A percentile compares a stretch with the other conserved stretches of the same genome.
These are phyloP conservation scores for Kryptolebias marmoratus DNA, from an alignment of 2,113 vertebrate genomes.

Conservation along the genomic window DNA sequence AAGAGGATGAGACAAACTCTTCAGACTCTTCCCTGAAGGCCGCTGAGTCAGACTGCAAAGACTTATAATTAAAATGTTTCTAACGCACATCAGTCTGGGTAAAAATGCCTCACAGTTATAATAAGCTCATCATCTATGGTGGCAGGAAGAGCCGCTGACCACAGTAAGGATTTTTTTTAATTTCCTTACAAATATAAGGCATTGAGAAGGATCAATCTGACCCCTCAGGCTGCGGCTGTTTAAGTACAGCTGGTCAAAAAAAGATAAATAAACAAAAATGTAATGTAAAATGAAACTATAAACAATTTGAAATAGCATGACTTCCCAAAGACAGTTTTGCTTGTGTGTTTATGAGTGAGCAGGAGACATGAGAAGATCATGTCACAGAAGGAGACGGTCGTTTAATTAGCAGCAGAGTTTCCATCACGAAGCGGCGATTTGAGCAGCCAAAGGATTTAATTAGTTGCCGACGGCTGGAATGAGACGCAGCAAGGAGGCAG, in stretches of 20 bases:
- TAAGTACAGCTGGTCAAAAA: constrained; percentile 29
- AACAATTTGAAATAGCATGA: too few species aligned
- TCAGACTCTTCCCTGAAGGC: constrained; percentile 6
- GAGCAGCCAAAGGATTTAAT: constrained; percentile 59
- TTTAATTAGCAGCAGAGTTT: constrained; percentile 67
- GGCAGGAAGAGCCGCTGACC: constrained; percentile 12
- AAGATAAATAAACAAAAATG: neutral
- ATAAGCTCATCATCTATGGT: constrained; percentile 17
- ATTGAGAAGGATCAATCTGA: constrained; percentile 24
- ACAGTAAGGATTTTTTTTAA: constrained; percentile 12
- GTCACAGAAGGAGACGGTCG: constrained; percentile 30
- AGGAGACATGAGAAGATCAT: constrained; percentile 18
- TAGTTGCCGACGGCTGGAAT: constrained; percentile 56
- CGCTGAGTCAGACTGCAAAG: neutral
- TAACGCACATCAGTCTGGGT: constrained; percentile 30
- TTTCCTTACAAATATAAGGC: constrained; percentile 32
- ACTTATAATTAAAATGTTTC: constrained; percentile 29
- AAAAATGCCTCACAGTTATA: constrained; percentile 18
- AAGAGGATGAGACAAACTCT: neutral
- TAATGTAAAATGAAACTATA: neutral
- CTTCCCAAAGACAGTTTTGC: neutral
- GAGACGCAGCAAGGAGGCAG: constrained; percentile 33
- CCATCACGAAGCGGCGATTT: constrained; percentile 55
- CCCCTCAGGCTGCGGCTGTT: constrained; percentile 15
- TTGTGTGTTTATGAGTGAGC: neutral